Evolutionary conservation across 2,888 invertebrate genomes (phyloP), one percentile per base, ranked within the genome.

Genomic region (Galerucella pusilla): DNA sequence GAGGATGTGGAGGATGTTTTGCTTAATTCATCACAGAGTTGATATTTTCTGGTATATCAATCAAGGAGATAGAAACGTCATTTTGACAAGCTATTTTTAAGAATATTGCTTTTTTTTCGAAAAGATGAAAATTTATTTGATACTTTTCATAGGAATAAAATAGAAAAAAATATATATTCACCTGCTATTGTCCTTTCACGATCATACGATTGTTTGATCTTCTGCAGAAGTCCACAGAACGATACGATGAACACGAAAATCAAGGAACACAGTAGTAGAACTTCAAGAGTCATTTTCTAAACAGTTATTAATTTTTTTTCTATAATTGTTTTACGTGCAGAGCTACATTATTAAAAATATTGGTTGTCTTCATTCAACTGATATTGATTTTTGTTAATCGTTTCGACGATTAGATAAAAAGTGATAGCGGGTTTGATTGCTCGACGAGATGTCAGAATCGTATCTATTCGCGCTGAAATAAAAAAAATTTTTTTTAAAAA

Each of bases 201-300:
- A 57, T 85, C 83, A 65, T 85, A 85, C 10, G 84, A 81, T 68
- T 83, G 81, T 71, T 81, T 82, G 64, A 86, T 84, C 79, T 85
- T 86, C 73, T 85, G 85, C 35, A 86, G 71, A 9, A 86, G 75
- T 54, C 85, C 85, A 78, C 85, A 85, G 74, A 85, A 84, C 10
- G 85, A 86, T 12, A 82, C 79, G 46, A 86, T 80, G 73, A 86
- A 85, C 25, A 86, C 77, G 35, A 85, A 79, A 63, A 85, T 83
- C 35, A 86, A 76, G 28, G 80, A 83, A 60, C 82, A 78, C 52
- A 86, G 76, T 35, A 86, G 78, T 20, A 85, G 75, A 52, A 85
- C 71, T 81, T 85, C 85, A 74, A 84, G 74, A 12, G 79, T 82
- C 85, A 85, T 85, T 42, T 42, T 68, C 82, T 85, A 69, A 77